These are phyloP conservation scores for Seriola aureovittata DNA, from an alignment of 2,113 vertebrate genomes.

Conservation along the genomic window DNA sequence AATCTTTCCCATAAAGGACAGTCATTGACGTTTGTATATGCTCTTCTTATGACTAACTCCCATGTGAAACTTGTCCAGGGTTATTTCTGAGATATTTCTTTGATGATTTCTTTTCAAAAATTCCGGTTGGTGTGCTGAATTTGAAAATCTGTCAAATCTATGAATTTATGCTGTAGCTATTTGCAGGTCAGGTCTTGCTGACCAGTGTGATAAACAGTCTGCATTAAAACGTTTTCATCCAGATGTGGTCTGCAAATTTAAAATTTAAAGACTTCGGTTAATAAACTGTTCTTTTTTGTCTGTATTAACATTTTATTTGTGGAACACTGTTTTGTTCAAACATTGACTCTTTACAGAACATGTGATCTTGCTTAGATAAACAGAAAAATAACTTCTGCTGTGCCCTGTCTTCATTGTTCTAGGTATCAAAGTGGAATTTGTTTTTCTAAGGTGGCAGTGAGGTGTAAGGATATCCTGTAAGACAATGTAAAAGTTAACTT, in stretches of 20 bases:
- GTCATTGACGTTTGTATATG: slow-evolving; percentile 46
- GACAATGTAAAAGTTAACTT: not conserved
- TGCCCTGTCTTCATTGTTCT: slow-evolving; percentile 13
- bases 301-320: slow-evolving; percentile 45
- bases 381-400: slow-evolving; percentile 4
- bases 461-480: not conserved
- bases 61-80: slow-evolving; percentile 29
- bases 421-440: not conserved
- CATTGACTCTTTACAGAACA: slow-evolving; percentile 42
- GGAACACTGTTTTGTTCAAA: slow-evolving; percentile 24
- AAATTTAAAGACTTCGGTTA: slow-evolving; percentile 28
- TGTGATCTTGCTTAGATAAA: slow-evolving; percentile 52
- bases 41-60: slow-evolving; percentile 44
- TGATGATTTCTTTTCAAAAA: slow-evolving; percentile 8
- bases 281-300: slow-evolving; percentile 53
- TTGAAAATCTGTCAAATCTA: slow-evolving; percentile 7
- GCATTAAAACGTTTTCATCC: slow-evolving; percentile 45
- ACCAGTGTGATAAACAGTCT: slow-evolving; percentile 30
- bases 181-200: slow-evolving; percentile 24
- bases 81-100: slow-evolving; percentile 36
- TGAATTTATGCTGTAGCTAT: slow-evolving; percentile 24
- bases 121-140: slow-evolving; percentile 34
- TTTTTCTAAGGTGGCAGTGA: not conserved
- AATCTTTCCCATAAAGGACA: slow-evolving; percentile 37
- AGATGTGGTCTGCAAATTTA: slow-evolving; percentile 37